Evolutionary conservation across 2,113 vertebrate species (phyloP), one percentile per base, ranked within the genome.

Genomic region (Athene noctua): DNA sequence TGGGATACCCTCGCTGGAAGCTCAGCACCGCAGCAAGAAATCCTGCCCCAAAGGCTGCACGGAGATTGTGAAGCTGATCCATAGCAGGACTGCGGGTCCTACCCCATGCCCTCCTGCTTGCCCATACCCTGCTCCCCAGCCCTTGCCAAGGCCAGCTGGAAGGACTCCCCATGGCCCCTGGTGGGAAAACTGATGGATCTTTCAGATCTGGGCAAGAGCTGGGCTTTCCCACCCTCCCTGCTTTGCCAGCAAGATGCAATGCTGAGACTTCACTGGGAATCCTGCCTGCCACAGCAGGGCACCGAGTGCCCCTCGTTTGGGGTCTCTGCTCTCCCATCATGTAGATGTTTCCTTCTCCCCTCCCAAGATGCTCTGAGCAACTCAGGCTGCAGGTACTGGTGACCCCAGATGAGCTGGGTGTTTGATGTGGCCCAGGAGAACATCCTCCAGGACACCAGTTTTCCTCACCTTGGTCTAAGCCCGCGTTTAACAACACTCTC

Each of bases 191-290:
- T 58, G 57, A 29, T 23, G 16, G 46, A 32, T 83, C 32, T 9
- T 40, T 54, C 13, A 42, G 14, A 34, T 20, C 16, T 16, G 38
- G 58, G 1, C 36, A 54, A 25, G 12, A 47, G 13, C 32, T 72
- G 58, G 14, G 36, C 25, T 68, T 21, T 65, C 8, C 38, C n/a
- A 58, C 27, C 16, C 5, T 5, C 21, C n/a, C 40, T 0, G 0
- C 27, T 36, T 16, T 10, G 3, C 63, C 40, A 51, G 38, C 14
- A 54, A 12, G 44, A 2, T 2, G 2, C 0, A 1, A 59, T 73
- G 77, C 77, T 68, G 85, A 25, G 67, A 15, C 18, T 38, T 75
- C 4, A 3, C 34, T 3, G 4, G 32, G 49, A 23, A 58, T 25
- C 25, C 54, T 8, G 1, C 55, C 32, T 46, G 12, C n/a, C 18